A percentile compares a stretch with the other conserved stretches of the same genome.
Evolutionary conservation across 1,140 invertebrate genomes (phyloP).

Genomic region (Amphibalanus amphitrite): DNA sequence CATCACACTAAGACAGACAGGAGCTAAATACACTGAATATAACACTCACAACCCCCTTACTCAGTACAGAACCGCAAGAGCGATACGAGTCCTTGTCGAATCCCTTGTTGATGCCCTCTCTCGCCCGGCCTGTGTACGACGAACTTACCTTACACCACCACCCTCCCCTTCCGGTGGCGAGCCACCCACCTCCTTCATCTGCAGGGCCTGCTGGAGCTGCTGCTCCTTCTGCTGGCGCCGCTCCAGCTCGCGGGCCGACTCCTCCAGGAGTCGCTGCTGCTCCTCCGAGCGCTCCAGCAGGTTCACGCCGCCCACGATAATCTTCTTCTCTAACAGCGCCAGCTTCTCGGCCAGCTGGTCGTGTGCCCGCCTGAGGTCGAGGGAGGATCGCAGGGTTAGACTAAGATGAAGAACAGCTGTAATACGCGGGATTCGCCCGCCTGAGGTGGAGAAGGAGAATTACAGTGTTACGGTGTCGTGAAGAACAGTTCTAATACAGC

Average conservation of each 20-base stretch:
- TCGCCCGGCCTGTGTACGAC: no score
- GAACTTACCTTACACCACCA: no score
- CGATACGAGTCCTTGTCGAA: background rate
- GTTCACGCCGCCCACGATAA: constrained; percentile 95
- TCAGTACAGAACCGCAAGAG: background rate
- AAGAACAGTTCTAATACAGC: no score
- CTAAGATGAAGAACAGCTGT: no score
- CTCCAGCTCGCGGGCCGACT: constrained; percentile 77
- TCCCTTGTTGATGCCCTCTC: no score
- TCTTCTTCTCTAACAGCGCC: constrained; percentile 78
- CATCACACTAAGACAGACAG: constrained; percentile 4
- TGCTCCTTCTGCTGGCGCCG: constrained; percentile 62
- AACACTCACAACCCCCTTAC: background rate
- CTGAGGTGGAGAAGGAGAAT: no score
- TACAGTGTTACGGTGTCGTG: no score
- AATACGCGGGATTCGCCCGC: no score
- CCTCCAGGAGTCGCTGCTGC: constrained; percentile 76
- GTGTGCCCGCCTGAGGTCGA: constrained; percentile 33
- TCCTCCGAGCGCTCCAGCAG: constrained; percentile 91
- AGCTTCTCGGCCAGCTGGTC: constrained; percentile 60
- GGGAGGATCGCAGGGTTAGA: no score
- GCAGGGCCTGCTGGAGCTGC: constrained; percentile 55
- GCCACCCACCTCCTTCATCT: constrained; percentile 59
- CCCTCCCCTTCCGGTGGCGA: background rate
- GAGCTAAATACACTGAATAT: constrained; percentile 5